These are phyloP conservation scores for Pitta sordida DNA, from an alignment of 2,113 vertebrate genomes.

Conservation along the genomic window DNA sequence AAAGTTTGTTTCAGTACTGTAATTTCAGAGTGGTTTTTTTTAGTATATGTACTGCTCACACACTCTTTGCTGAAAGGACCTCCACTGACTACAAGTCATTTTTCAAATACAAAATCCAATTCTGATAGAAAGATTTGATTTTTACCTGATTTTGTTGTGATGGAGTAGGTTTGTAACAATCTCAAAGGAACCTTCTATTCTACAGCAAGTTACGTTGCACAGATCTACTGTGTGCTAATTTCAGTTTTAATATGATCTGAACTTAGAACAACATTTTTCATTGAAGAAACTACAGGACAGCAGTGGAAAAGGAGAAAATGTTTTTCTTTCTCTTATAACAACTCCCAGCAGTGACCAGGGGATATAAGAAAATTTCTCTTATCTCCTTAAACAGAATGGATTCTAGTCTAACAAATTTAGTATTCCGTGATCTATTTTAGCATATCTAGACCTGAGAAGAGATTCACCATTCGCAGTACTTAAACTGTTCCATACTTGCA, in stretches of 20 bases:
- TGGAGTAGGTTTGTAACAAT: not conserved
- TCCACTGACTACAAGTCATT: not conserved
- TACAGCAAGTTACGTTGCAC: not conserved
- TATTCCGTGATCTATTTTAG: not conserved
- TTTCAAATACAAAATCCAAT: not conserved
- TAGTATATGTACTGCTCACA: not conserved
- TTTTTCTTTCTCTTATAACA: not conserved
- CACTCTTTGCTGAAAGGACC: not conserved
- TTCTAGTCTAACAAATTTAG: not conserved
- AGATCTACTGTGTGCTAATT: not conserved
- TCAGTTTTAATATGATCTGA: not conserved
- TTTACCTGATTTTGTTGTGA: not conserved
- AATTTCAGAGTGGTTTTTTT: not conserved
- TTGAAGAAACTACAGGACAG: not conserved
- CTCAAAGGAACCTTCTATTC: not conserved
- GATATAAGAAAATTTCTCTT: not conserved
- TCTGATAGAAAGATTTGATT: not conserved
- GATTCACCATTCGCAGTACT: not conserved
- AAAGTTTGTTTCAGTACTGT: not conserved
- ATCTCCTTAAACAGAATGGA: not conserved
- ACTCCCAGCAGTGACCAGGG: not conserved
- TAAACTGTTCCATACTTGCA: not conserved
- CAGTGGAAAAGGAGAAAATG: fast-evolving
- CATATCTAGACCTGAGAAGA: not conserved
- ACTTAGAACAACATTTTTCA: not conserved